Percentiles rank a stretch among this genome's conserved stretches.
Conservation (phyloP, 2,888 invertebrate species). For the Perizoma affinitatum region DNA sequence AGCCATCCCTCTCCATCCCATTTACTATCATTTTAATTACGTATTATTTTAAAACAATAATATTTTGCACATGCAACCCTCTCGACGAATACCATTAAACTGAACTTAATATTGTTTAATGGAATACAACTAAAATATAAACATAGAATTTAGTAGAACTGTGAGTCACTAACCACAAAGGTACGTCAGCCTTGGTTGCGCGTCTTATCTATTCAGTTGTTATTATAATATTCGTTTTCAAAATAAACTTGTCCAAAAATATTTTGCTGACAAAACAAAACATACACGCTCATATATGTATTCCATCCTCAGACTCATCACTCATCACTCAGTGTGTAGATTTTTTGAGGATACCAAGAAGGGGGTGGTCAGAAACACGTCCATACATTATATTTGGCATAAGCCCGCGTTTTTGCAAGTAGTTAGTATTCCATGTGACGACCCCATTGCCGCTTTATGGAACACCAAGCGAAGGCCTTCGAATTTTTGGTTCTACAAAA, state of each 20-base stretch:
- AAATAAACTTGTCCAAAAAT: constrained; percentile 25
- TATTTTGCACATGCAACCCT: constrained; percentile 46
- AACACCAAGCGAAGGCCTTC: no score
- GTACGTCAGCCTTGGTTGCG: constrained; percentile 43
- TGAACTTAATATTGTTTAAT: constrained; percentile 48
- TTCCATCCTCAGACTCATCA: no score
- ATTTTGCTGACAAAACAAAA: constrained; percentile 20
- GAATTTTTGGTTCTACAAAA: no score
- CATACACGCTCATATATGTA: no score
- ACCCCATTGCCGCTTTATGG: no score
- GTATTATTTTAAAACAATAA: constrained; percentile 5
- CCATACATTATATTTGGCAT: no score
- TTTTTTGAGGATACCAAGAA: no score
- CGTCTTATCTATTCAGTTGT: constrained; percentile 21
- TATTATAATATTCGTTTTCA: constrained; percentile 4
- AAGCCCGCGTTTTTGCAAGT: no score
- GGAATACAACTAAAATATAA: constrained; percentile 57
- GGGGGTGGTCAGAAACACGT: no score
- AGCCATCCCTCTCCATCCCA: constrained; percentile 14
- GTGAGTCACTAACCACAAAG: constrained; percentile 48
- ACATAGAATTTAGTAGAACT: constrained; percentile 48
- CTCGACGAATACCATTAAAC: constrained; percentile 48
- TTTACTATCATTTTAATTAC: constrained; percentile 23
- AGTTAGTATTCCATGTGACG: no score
- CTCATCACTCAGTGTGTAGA: no score